Evolutionary conservation across 2,888 invertebrate species (phyloP), one percentile per base, ranked within the genome.

Genomic region (Brachypterus glaber): DNA sequence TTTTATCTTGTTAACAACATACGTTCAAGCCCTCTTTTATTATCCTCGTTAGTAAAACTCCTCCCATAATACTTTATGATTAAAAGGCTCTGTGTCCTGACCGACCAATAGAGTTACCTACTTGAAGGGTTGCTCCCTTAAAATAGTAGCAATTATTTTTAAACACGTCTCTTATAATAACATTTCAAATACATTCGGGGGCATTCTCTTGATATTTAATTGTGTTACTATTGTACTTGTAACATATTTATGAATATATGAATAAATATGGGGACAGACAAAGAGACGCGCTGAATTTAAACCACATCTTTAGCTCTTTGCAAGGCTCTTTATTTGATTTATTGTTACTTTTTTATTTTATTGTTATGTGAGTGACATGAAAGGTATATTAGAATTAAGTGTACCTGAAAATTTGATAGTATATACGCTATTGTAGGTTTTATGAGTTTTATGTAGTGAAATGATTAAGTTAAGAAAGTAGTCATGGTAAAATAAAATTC

Each of bases 131-230:
- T 43, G 41, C 37, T 25, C 38, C 47, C 47, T 48, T 42, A 29
- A 36, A 45, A 46, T 48, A 49, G 40, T 38, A 41, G 52, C 55
- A 54, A 57, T 57, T 55, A 58, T 59, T 57, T 56, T 51, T 49
- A 55, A 53, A 57, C 54, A 54, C 50, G 54, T 55, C 55, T 56
- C 57, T 58, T 58, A 57, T 57, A 53, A 55, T 55, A 57, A 54
- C 55, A 51, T 56, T 51, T 51, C 46, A 52, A 53, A 54, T 52
- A 51, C 53, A 53, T 50, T 51, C 52, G 50, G 48, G 50, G n/a
- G 47, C 54, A 52, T 46, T 46, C 44, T 30, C 40, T 35, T 38
- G 51, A 54, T 56, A 58, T 58, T 57, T 54, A 55, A 58, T 55
- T 58, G 55, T 55, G 51, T 45, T 54, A 41, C 54, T 48, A 55